Evolutionary conservation across 2,113 vertebrate genomes (phyloP).

Genomic region (Chloroceryle aenea): DNA sequence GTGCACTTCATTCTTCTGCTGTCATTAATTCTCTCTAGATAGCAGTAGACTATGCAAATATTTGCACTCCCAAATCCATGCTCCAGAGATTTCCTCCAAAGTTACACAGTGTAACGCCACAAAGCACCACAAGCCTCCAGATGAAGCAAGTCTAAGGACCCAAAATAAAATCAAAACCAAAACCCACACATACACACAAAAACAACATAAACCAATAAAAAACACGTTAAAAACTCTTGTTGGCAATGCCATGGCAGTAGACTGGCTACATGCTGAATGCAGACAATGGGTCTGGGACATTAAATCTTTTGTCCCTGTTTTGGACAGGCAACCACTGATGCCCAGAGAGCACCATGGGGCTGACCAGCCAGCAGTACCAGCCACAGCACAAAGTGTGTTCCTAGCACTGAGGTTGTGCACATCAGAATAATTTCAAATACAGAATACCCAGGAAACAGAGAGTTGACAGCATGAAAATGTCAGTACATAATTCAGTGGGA

Average conservation of each 20-base stretch:
- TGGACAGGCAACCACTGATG: background rate
- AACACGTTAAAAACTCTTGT: too few relatives aligned
- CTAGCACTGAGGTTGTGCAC: background rate
- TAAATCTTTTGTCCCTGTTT: background rate
- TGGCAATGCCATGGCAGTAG: background rate
- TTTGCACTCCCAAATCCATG: background rate
- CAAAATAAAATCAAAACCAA: background rate
- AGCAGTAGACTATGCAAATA: background rate
- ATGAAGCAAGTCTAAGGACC: background rate
- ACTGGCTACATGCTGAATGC: background rate
- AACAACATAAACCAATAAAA: too few relatives aligned
- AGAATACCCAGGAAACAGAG: background rate
- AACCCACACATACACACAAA: too few relatives aligned
- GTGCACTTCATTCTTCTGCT: background rate
- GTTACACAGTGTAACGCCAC: background rate
- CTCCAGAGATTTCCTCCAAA: background rate
- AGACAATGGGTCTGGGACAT: fast-evolving
- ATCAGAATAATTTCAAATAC: background rate
- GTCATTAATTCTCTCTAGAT: background rate
- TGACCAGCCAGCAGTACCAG: background rate
- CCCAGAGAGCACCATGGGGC: background rate
- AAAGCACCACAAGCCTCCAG: background rate
- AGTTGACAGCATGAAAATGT: background rate
- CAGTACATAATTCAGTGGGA: background rate
- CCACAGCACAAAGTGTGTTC: fast-evolving